Evolutionary conservation across 2,888 invertebrate genomes (phyloP).

Genomic region (Dyspetes luteomarginatus): DNA sequence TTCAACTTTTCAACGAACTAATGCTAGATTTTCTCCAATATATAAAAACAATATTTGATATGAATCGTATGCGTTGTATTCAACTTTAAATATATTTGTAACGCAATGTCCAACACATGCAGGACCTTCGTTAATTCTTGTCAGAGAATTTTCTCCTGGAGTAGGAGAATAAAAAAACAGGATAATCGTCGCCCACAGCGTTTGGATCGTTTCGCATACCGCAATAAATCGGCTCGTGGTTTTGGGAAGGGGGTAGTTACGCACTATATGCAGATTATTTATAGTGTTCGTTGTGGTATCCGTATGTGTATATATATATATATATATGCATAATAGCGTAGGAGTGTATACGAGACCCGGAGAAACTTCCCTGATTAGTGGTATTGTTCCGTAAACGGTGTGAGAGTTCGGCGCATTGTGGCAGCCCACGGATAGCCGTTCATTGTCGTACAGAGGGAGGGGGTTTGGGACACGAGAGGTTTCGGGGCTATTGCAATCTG

Average conservation of each 20-base stretch:
- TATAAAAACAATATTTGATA: too few relatives aligned
- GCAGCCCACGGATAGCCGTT: constrained; percentile 66
- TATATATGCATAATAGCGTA: background rate
- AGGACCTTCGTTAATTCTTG: too few relatives aligned
- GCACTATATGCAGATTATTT: constrained; percentile 25
- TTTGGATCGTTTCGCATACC: constrained; percentile 26
- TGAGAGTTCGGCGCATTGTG: constrained; percentile 68
- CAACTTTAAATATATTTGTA: too few relatives aligned
- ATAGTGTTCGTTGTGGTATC: constrained; percentile 33
- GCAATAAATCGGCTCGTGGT: constrained; percentile 35
- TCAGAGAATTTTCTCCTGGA: background rate
- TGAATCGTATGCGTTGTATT: too few relatives aligned
- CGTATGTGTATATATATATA: background rate
- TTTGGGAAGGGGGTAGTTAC: constrained; percentile 3
- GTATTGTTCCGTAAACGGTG: constrained; percentile 72
- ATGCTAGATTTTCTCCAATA: too few relatives aligned
- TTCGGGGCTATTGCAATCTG: constrained; percentile 66
- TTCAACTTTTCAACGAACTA: too few relatives aligned
- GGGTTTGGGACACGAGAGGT: background rate
- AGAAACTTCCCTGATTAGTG: constrained; percentile 69
- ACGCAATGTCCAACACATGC: too few relatives aligned
- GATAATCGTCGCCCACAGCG: constrained; percentile 20
- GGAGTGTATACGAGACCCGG: constrained; percentile 34
- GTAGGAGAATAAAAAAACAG: background rate
- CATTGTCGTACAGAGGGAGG: constrained; percentile 63